Evolutionary conservation across 2,113 vertebrate species (phyloP), one percentile per base, ranked within the genome.

Genomic region (Agapornis roseicollis): DNA sequence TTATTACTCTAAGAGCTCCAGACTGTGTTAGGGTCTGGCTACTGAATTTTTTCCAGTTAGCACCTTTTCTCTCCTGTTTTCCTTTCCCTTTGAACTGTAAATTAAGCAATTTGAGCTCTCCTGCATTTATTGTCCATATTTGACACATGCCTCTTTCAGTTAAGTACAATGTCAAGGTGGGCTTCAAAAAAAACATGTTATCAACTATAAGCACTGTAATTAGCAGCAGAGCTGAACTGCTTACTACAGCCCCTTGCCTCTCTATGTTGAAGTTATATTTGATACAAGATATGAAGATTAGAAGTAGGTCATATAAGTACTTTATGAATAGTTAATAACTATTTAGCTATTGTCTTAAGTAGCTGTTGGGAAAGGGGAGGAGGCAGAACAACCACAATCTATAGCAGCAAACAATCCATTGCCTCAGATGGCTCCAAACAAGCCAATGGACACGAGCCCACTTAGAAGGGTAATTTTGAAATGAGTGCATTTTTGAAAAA

Each of bases 311-410:
- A 56, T 71, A 80, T 4, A 11, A 89, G 47, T 58, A 77, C 78
- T 33, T 65, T 61, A 78, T 97, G 58, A 94, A 94, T 93, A 91
- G 41, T 92, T 96, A 87, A 93, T 76, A 72, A 79, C 49, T 85
- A 16, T 88, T 94, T 87, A 89, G 71, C 85, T 94, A 37, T 82
- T 84, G 35, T 33, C 77, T 91, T 46, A 76, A 85, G 66, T 50
- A 71, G 60, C 24, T 91, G 27, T 89, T 89, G 35, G 66, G 68
- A 64, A 93, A 41, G 5, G 1, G 17, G 18, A 41, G 8, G 37
- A 29, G 24, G 16, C 6, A 8, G 2, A 63, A 24, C 25, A 80
- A 42, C 47, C 44, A 63, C 8, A 86, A 82, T 96, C 77, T 89
- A 29, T n/a, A 90, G 41, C 16, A 85, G 28, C 18, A 86, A 90